Evolutionary conservation across 1,140 invertebrate genomes (phyloP).

Genomic region (Camponotus floridanus): DNA sequence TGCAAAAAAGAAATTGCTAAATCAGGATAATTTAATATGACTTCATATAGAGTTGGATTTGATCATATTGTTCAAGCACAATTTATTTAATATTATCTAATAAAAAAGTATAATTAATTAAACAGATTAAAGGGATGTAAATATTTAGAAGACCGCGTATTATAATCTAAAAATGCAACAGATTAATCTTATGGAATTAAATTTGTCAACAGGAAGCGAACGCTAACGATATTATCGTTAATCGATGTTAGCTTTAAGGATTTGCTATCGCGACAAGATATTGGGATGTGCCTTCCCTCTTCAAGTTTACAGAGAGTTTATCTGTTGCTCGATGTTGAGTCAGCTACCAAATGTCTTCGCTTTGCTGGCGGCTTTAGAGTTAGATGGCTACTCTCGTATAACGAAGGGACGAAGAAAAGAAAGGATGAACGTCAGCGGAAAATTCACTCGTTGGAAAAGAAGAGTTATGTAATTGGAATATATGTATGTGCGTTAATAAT

Average conservation of each 20-base stretch:
- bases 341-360: conserved; percentile 33
- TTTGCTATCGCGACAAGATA: not conserved
- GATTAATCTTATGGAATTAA: no score
- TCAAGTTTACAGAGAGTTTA: not conserved
- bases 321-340: not conserved
- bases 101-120: no score
- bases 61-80: no score
- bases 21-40: no score
- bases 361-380: conserved; percentile 5
- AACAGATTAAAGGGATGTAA: no score
- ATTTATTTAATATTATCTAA: no score
- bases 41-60: no score
- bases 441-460: conserved; percentile 2
- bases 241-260: not conserved
- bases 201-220: no score
- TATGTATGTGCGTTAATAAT: not conserved
- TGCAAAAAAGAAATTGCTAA: no score
- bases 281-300: not conserved
- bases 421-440: conserved; percentile 28
- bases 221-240: no score
- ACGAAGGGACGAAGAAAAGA: not conserved
- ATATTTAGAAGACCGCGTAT: no score
- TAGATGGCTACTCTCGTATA: conserved; percentile 31
- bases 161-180: no score
- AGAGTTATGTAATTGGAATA: conserved; percentile 32